Base-by-base conservation (phyloP, 2,888 invertebrate species). In the Philhelius pedissequus region DNA sequence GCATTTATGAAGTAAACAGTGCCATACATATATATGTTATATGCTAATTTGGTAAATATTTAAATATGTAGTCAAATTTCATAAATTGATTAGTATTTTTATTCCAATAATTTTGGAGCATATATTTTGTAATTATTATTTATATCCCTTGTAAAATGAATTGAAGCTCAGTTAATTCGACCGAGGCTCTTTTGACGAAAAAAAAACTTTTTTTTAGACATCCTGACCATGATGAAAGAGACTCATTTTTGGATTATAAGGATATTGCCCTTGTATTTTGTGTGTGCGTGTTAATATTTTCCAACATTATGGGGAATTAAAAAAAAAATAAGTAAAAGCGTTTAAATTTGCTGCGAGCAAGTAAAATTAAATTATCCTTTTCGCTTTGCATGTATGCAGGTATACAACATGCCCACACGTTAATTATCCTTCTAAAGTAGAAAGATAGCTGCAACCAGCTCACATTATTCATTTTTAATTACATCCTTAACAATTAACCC, bases 391-490 rank as follows among this genome's bases (percentile, higher is more conserved):
- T 35, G 30, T 20, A 15, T 2, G 4, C 4, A 30, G 1, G 15
- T 52, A 30, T 9, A 20, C 6, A 35, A 40, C 8, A 13, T 13
- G 4, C 50, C 27, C 43, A 56, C 71, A 68, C 68, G 78, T 78
- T 62, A 54, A 68, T 74, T 52, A 56, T 69, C 32, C 69, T 69
- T 69, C 56, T 35, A 69, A 69, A 68, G 60, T 20, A 56, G 9
- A 30, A 62, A 56, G 52, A 73, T 64, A 69, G 35, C 69, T 69
- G 77, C 77, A 77, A 68, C 73, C 62, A 77, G 73, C 82, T 73
- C 73, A 35, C 73, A 78, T 83, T 78, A 83, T 83, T 83, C 78
- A 83, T 83, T 83, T 78, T 77, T 83, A 83, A 83, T 78, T 78
- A 78, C 73, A 83, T 78, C 68, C 78, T 78, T 78, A 74, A 78